Evolutionary conservation across 2,113 vertebrate genomes (phyloP).

Genomic region (Pithys albifrons): DNA sequence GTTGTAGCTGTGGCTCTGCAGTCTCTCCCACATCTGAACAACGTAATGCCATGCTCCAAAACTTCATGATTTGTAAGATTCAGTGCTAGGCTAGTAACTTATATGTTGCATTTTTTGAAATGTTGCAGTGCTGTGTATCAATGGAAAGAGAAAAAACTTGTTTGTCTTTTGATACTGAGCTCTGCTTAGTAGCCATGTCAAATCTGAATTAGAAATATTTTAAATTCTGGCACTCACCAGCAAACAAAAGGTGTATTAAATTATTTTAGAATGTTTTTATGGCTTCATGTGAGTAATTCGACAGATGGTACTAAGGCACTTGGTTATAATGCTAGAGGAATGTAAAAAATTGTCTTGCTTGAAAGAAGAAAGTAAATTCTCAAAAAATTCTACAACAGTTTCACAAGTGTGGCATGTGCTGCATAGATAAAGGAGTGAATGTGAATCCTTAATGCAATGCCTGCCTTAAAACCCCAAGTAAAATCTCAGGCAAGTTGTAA

Average conservation of each 20-base stretch:
- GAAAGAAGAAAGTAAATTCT: slow-evolving; percentile 10
- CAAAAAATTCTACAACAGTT: background rate
- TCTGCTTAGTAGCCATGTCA: background rate
- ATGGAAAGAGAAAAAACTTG: background rate
- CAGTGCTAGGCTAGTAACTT: background rate
- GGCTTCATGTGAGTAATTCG: slow-evolving; percentile 2
- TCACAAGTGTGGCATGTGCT: background rate
- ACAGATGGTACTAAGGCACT: slow-evolving; percentile 54
- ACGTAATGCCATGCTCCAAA: background rate
- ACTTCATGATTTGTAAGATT: background rate
- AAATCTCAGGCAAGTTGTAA: background rate
- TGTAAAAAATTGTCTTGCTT: slow-evolving; percentile 15
- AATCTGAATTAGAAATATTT: background rate
- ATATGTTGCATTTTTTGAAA: background rate
- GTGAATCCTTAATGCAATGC: background rate
- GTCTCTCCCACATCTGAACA: background rate
- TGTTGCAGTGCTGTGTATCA: background rate
- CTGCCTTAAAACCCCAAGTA: background rate
- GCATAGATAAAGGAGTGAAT: background rate
- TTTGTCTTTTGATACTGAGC: background rate
- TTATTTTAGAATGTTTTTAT: slow-evolving; percentile 38
- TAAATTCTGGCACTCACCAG: background rate
- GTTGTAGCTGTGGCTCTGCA: background rate
- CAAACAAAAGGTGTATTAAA: slow-evolving; percentile 20
- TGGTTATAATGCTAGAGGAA: background rate